A percentile compares a stretch with the other conserved stretches of the same genome.
These are phyloP conservation scores for Charaxes varanes DNA, from an alignment of 1,140 invertebrate genomes.

Conservation along the genomic window DNA sequence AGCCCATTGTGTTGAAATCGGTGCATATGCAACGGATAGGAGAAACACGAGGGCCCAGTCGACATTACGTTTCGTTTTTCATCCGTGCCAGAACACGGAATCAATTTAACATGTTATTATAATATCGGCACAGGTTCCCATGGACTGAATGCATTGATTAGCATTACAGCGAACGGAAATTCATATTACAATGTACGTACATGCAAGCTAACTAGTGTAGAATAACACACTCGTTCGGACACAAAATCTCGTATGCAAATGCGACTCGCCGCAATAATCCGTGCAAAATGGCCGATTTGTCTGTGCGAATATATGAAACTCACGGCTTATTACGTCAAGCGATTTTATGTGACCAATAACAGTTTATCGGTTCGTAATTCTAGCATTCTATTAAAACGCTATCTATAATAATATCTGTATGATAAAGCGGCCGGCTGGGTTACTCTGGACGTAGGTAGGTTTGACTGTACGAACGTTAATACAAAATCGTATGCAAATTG, in stretches of 20 bases:
- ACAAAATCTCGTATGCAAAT: conserved; percentile 42
- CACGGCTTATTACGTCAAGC: conserved; percentile 54
- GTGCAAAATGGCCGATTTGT: conserved; percentile 55
- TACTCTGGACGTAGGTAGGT: conserved; percentile 40
- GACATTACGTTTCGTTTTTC: conserved; percentile 17
- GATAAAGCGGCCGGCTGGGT: conserved; percentile 51
- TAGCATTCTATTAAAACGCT: conserved; percentile 53
- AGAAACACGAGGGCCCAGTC: conserved; percentile 7
- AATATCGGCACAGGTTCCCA: conserved; percentile 13
- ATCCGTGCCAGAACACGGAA: conserved; percentile 5
- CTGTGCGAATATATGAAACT: conserved; percentile 62
- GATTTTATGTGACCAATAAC: conserved; percentile 57
- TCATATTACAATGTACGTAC: conserved; percentile 12
- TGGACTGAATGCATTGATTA: conserved; percentile 15
- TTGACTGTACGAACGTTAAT: too few relatives aligned
- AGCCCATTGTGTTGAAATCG: conserved; percentile 17
- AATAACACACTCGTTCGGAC: conserved; percentile 14
- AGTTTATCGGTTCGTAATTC: conserved; percentile 51
- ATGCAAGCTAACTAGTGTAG: conserved; percentile 1
- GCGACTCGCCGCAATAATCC: conserved; percentile 34
- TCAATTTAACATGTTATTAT: conserved; percentile 20
- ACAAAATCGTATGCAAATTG: too few relatives aligned
- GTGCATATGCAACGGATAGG: conserved; percentile 11
- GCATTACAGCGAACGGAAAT: conserved; percentile 11
- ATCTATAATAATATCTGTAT: conserved; percentile 49